Evolutionary conservation across 2,113 vertebrate species (phyloP).

Genomic region (Thermophis baileyi): DNA sequence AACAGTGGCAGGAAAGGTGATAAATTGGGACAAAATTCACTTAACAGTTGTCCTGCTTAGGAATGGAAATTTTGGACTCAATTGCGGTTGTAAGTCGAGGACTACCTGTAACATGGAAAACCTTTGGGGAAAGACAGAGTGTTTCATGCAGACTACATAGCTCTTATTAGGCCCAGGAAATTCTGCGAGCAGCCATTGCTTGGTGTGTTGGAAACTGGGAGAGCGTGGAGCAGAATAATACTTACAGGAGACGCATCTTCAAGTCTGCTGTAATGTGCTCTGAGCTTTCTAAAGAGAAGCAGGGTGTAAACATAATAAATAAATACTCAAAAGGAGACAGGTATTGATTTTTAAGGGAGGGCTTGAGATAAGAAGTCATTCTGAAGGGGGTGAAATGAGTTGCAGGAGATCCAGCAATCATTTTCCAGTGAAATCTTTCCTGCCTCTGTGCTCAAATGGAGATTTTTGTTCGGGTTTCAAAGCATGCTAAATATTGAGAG

Average conservation of each 20-base stretch:
- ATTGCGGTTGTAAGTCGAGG: neutral
- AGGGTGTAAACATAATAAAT: neutral
- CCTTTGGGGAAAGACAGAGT: neutral
- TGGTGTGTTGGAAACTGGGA: neutral
- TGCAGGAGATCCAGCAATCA: neutral
- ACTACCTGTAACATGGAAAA: neutral
- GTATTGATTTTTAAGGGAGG: neutral
- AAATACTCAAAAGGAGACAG: neutral
- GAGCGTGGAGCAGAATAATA: neutral
- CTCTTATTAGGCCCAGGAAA: neutral
- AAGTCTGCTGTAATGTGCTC: neutral
- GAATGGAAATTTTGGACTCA: neutral
- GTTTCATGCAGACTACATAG: too few relatives aligned
- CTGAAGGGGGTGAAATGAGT: neutral
- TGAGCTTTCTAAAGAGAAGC: neutral
- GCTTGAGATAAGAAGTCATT: neutral
- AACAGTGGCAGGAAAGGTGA: neutral
- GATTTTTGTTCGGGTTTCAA: neutral
- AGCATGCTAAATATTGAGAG: neutral
- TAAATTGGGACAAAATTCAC: neutral
- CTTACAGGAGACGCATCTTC: neutral
- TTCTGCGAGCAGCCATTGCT: neutral
- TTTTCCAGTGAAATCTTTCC: neutral
- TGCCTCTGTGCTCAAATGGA: neutral
- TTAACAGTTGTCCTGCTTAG: neutral